Evolutionary conservation across 2,797 vertebrate genomes (phyloP), one percentile per base, ranked within the genome.

Genomic region (Prunella strophiata): DNA sequence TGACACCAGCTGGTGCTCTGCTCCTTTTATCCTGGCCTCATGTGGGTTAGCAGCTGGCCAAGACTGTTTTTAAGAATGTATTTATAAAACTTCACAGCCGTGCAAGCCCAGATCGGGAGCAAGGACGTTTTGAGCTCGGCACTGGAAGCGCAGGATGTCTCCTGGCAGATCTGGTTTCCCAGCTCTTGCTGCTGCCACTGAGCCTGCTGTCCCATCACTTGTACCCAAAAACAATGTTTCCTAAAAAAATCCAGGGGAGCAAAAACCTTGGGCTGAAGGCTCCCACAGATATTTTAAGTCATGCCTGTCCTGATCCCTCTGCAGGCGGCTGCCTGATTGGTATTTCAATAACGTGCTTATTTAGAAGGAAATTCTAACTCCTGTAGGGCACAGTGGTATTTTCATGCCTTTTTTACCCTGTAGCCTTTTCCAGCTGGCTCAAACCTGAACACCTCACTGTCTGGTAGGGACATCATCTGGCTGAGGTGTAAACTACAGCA

Each of bases 1-100:
- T 94, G 94, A 97, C 94, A 93, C 92, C 27, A 47, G 91, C 95
- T 91, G 88, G 54, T 96, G 95, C 72, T 93, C 78, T 68, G 78
- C 90, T 88, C 57, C 88, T 89, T 96, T 96, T 95, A 91, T 88
- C 92, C 88, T 8, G 29, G 55, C 61, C 88, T 79, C 42, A 2
- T 65, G 63, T 30, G 81, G 45, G 48, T 84, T 82, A 93, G 81
- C 95, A 94, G 93, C 91, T 95, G 96, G 81, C 59, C 73, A 80
- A 52, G 63, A 30, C 90, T 83, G 84, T 85, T 95, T 96, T 87
- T 84, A 79, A 96, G 88, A 50, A 10, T 27, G 48, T 96, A 96
- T 96, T 97, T 96, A 96, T 96, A 96, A 94, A 94, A 54, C 75
- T 74, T 59, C 4, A 7, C n/a, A 82, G 89, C 52, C 54, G 0